phyloP scores from a whole-genome alignment of 2,888 invertebrate genomes.

The Loripinus fragilis region DNA sequence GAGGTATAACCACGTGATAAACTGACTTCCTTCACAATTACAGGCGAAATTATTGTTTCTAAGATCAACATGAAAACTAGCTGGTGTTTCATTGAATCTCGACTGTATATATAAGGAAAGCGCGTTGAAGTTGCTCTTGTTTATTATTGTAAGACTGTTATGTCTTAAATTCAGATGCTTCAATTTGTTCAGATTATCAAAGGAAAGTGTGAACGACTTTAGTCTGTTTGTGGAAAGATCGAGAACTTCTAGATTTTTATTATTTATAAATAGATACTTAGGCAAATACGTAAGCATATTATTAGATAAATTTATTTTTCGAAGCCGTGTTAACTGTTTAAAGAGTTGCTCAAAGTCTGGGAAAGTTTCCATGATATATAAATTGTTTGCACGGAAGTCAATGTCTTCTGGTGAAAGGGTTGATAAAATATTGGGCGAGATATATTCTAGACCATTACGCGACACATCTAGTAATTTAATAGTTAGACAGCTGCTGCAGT shows the following conservation, averaged over 20 bases:
- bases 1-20: not conserved
- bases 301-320: not conserved
- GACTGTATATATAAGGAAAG: not conserved
- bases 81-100: not conserved
- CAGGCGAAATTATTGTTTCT: not conserved
- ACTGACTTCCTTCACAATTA: not conserved
- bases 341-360: not conserved
- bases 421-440: not conserved
- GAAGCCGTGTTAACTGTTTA: not conserved
- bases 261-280: not conserved
- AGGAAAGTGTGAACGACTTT: not conserved
- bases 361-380: not conserved
- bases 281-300: not conserved
- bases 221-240: not conserved
- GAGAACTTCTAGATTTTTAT: not conserved
- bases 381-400: not conserved
- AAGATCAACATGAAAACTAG: not conserved
- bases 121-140: too few species aligned
- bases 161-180: not conserved
- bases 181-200: not conserved
- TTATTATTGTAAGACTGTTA: too few species aligned
- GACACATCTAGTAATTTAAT: not conserved
- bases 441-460: not conserved
- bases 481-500: not conserved
- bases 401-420: not conserved